These are phyloP conservation scores for Copsychus sechellarum DNA, from an alignment of 2,113 vertebrate species.

Conservation along the genomic window DNA sequence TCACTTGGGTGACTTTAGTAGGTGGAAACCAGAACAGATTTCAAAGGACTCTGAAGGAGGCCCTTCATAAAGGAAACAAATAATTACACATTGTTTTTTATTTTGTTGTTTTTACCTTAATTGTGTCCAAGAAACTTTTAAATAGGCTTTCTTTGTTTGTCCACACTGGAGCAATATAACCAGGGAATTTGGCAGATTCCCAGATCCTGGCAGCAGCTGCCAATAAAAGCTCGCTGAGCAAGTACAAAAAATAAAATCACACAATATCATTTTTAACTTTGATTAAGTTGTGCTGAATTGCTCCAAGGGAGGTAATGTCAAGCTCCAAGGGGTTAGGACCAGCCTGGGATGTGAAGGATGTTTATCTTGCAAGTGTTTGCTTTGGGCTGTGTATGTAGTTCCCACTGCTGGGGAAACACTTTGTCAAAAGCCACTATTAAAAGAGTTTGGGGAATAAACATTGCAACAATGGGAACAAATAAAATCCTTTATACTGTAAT, in stretches of 20 bases:
- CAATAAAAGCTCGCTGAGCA: conserved; percentile 40
- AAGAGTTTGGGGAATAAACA: conserved; percentile 12
- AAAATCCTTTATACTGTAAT: background rate
- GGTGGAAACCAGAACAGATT: background rate
- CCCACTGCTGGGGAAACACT: conserved; percentile 44
- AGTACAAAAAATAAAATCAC: conserved; percentile 56
- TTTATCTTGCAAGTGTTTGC: conserved; percentile 49
- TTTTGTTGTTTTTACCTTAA: conserved; percentile 37
- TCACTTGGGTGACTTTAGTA: conserved; percentile 1
- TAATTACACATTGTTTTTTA: conserved; percentile 33
- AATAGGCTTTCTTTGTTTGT: conserved; percentile 58
- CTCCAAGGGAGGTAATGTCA: conserved; percentile 39
- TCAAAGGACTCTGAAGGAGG: conserved; percentile 21
- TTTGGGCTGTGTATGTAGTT: conserved; percentile 5
- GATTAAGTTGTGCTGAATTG: conserved; percentile 46
- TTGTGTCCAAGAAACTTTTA: conserved; percentile 36
- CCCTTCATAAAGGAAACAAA: conserved; percentile 45
- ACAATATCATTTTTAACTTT: conserved; percentile 55
- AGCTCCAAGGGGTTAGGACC: background rate
- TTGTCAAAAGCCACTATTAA: background rate
- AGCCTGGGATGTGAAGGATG: conserved; percentile 12
- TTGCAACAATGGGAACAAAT: conserved; percentile 13
- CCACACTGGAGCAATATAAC: conserved; percentile 31
- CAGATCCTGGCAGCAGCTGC: conserved; percentile 46
- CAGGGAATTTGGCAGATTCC: conserved; percentile 32